Evolutionary conservation across 1,140 invertebrate species (phyloP).

Genomic region (Penaeus japonicus): DNA sequence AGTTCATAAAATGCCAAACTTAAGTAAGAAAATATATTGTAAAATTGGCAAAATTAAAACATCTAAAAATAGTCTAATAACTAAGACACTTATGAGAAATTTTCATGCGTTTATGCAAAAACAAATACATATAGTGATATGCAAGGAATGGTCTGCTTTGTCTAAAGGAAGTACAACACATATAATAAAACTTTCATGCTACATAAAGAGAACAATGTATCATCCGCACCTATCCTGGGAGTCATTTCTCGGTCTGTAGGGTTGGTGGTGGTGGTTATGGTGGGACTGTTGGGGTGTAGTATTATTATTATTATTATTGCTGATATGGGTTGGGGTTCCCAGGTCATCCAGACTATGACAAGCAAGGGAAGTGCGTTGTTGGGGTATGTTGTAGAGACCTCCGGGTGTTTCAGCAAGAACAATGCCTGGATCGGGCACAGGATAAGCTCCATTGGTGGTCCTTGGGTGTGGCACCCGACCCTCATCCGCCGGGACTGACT

Average conservation of each 20-base stretch:
- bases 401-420: slow-evolving; percentile 56
- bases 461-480: slow-evolving; percentile 37
- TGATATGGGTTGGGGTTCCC: slow-evolving; percentile 51
- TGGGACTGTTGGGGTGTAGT: background rate
- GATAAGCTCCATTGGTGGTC: slow-evolving; percentile 32
- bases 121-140: background rate
- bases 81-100: too few species aligned
- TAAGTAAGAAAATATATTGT: too few species aligned
- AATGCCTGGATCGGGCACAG: slow-evolving; percentile 46
- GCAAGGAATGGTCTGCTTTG: slow-evolving; percentile 41
- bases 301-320: background rate
- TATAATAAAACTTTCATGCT: slow-evolving; percentile 22
- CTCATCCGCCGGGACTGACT: slow-evolving; percentile 52
- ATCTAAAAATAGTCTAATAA: too few species aligned
- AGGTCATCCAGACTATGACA: slow-evolving; percentile 63
- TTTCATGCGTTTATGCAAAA: too few species aligned
- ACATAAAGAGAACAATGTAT: slow-evolving; percentile 33
- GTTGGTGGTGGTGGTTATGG: slow-evolving; percentile 56
- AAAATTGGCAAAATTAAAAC: too few species aligned
- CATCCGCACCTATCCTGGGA: slow-evolving; percentile 57
- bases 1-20: background rate
- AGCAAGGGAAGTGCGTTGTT: slow-evolving; percentile 63
- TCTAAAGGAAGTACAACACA: slow-evolving; percentile 14
- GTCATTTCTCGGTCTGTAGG: slow-evolving; percentile 54
- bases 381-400: slow-evolving; percentile 65